A percentile compares a stretch with the other conserved stretches of the same genome.
These are phyloP conservation scores for Actinemys pallida DNA, from an alignment of 2,113 vertebrate genomes.

Conservation along the genomic window DNA sequence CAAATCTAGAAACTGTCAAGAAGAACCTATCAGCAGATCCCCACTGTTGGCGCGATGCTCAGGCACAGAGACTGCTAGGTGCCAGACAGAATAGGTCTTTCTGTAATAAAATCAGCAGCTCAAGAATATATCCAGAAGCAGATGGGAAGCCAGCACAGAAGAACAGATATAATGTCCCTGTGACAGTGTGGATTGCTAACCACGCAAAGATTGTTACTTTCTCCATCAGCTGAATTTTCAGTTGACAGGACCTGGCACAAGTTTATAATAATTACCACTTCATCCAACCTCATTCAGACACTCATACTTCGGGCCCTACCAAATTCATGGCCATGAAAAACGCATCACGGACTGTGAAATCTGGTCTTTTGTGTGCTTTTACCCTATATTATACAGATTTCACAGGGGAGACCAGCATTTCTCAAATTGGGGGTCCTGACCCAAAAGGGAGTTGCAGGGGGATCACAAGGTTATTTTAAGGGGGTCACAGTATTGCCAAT, in stretches of 20 bases:
- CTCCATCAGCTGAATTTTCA: background rate
- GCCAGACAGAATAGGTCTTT: background rate
- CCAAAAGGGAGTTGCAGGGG: too few relatives aligned
- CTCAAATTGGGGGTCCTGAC: too few relatives aligned
- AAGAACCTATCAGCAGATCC: background rate
- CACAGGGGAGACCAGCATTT: too few relatives aligned
- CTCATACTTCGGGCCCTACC: background rate
- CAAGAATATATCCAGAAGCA: background rate
- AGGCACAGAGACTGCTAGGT: background rate
- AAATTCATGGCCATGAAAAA: too few relatives aligned
- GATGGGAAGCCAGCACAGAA: background rate
- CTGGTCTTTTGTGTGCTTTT: too few relatives aligned
- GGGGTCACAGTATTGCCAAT: too few relatives aligned
- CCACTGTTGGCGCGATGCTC: background rate
- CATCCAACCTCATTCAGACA: background rate
- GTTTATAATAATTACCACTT: rapidly evolving
- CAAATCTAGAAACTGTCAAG: background rate
- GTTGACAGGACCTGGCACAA: background rate
- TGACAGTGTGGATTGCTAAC: background rate
- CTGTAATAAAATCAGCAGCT: background rate
- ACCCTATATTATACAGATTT: too few relatives aligned
- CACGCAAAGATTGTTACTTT: background rate
- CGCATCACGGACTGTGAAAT: too few relatives aligned
- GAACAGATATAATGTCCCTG: background rate
- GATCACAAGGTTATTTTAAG: too few relatives aligned